Evolutionary conservation across 2,888 invertebrate species (phyloP), one percentile per base, ranked within the genome.

Genomic region (Entomobrya proxima): DNA sequence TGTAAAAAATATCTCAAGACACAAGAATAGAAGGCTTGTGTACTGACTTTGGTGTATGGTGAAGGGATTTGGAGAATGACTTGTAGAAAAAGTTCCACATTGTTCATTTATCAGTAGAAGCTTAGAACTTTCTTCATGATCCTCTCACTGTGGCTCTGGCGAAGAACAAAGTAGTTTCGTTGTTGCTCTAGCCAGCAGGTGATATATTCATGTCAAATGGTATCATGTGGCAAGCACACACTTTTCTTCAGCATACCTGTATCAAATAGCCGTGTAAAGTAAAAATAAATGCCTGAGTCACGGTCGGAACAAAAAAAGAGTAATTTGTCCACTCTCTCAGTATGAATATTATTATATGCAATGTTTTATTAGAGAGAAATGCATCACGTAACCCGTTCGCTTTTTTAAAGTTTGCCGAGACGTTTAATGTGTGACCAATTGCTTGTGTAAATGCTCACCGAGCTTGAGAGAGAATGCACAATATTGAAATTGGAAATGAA

Each of bases 281-380:
- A 52, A 76, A 83, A 76, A 61, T 76, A 83, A 83, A 83, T 83
- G 67, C 83, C 83, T 83, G 83, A 83, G 83, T 83, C 83, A 83
- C 83, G 83, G 83, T 83, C 76, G 9, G 21, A 76, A 82, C 58
- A 50, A 83, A 83, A n/a, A 81, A 83, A 83, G 83, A 37, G 67
- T 76, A 83, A 83, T 83, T 83, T 83, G 83, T 83, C 76, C 83
- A 83, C 83, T 83, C 21, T 24, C 4, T 11, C 52, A 21, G 9
- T 21, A 30, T 3, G 2, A 64, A 2, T 64, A 35, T 32, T 64
- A 15, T 32, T 21, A 61, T 27, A 72, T 40, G 44, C 44, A 40
- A 40, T 15, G 15, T 15, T 11, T 40, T n/a, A n/a, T n/a, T n/a
- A n/a, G n/a, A n/a, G 18, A 75, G 50, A 30, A 75, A 35, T 44